Conservation (phyloP, 2,888 invertebrate species). For the Drosophila putrida region DNA sequence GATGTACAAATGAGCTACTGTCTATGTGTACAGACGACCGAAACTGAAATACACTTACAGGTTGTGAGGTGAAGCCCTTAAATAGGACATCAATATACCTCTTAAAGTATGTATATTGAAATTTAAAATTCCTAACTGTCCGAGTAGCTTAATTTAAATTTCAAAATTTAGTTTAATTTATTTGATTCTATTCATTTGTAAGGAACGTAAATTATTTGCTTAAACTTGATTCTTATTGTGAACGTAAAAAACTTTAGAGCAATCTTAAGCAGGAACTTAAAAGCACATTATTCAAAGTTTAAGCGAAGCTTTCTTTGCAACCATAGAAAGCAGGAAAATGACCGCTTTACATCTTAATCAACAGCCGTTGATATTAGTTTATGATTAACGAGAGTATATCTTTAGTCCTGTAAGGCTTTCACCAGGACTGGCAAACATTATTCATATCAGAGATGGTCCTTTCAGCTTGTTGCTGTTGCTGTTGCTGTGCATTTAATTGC, state of each 20-base stretch:
- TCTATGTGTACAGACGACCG: background rate
- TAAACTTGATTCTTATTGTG: no score
- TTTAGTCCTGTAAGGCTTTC: background rate
- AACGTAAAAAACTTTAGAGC: no score
- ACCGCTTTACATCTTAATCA: background rate
- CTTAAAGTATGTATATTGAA: no score
- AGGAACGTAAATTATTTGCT: no score
- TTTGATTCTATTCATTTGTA: no score
- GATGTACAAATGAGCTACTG: background rate
- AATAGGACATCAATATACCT: no score
- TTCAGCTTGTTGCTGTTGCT: conserved; percentile 31
- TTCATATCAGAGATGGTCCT: conserved; percentile 21
- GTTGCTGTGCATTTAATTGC: conserved; percentile 51
- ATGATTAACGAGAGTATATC: conserved; percentile 9
- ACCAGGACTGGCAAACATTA: conserved; percentile 1
- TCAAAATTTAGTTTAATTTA: no score
- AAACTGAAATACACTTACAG: background rate
- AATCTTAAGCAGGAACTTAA: background rate
- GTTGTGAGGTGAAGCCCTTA: no score
- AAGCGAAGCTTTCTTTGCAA: background rate
- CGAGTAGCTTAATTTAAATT: no score
- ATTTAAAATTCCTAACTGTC: no score
- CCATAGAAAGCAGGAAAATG: background rate
- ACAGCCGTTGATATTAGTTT: background rate
- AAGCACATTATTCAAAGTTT: background rate